Evolutionary conservation across 2,797 vertebrate genomes (phyloP), one percentile per base, ranked within the genome.

Genomic region (Helarctos malayanus): DNA sequence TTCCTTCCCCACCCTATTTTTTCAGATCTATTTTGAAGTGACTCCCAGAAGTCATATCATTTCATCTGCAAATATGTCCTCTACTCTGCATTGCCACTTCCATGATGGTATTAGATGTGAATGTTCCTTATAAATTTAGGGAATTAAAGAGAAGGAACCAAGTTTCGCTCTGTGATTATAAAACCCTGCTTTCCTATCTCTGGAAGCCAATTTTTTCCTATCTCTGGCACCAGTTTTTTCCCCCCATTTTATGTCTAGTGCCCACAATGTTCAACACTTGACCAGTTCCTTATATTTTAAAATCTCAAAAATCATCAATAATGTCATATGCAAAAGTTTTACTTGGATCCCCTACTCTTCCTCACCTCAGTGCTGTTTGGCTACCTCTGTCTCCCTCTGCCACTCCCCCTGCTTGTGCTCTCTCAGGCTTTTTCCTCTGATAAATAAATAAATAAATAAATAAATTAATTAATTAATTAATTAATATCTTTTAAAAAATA

Each of bases 21-120:
- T 23, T 14, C 14, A 82, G n/a, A 57, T 65, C 29, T 57, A 21
- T 81, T 92, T 95, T 92, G 83, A 87, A 91, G 9, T 47, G 82
- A 92, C 16, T 57, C 18, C 12, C 18, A 88, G 41, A 41, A 59
- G 41, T 73, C 52, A 63, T 73, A 56, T 35, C 71, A n/a, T 91
- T 61, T 91, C 63, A 88, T 69, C 35, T 59, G 41, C 83, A 86
- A 88, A 78, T 78, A 57, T 49, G 35, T n/a, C 35, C 21, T 21
- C 12, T 68, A 21, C 35, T 82, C 45, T 78, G 76, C 54, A 68
- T 18, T 73, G 59, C 32, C 23, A 57, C 35, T 76, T 94, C 21
- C 2, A 32, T 65, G 23, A 16, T 29, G 52, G 69, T 76, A 76
- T 54, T 75, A 81, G 38, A 49, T 27, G 32, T 47, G 7, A 86